These are phyloP conservation scores for Fundulus diaphanus DNA, from an alignment of 2,797 vertebrate genomes.

Conservation along the genomic window DNA sequence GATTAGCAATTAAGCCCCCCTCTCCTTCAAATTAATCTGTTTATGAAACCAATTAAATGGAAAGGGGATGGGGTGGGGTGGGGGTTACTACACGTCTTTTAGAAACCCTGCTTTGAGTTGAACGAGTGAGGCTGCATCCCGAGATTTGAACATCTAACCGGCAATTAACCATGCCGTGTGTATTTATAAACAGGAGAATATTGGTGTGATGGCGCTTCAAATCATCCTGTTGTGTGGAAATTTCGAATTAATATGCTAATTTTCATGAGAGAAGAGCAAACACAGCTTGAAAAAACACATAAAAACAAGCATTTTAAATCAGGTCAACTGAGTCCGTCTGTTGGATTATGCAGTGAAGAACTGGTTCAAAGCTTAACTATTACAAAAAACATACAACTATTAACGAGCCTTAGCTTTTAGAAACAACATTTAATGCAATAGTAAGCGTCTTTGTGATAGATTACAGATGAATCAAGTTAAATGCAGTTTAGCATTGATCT, in stretches of 20 bases:
- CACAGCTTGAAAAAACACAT: constrained; percentile 35
- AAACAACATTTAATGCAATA: constrained; percentile 69
- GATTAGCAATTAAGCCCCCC: constrained; percentile 84
- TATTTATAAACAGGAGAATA: constrained; percentile 69
- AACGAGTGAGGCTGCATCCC: constrained; percentile 75
- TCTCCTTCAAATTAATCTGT: constrained; percentile 85
- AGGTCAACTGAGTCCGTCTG: constrained; percentile 63
- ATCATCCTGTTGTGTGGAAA: constrained; percentile 69
- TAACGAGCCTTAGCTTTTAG: constrained; percentile 50
- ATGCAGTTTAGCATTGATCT: constrained; percentile 80
- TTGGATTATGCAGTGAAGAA: constrained; percentile 61
- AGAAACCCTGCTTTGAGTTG: constrained; percentile 78
- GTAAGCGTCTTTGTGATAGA: constrained; percentile 79
- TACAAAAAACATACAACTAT: constrained; percentile 45
- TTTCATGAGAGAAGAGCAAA: constrained; percentile 52
- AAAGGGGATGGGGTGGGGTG: constrained; percentile 38
- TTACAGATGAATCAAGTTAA: constrained; percentile 78
- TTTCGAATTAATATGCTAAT: constrained; percentile 74
- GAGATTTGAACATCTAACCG: constrained; percentile 79
- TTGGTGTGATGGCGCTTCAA: constrained; percentile 74
- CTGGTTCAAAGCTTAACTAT: constrained; percentile 51
- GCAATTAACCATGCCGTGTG: constrained; percentile 74
- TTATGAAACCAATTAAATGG: constrained; percentile 87
- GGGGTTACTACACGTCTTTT: constrained; percentile 74
- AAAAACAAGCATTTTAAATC: constrained; percentile 57